phyloP scores from a whole-genome alignment of 1,140 invertebrate genomes.

The Hydropsyche tenuis region DNA sequence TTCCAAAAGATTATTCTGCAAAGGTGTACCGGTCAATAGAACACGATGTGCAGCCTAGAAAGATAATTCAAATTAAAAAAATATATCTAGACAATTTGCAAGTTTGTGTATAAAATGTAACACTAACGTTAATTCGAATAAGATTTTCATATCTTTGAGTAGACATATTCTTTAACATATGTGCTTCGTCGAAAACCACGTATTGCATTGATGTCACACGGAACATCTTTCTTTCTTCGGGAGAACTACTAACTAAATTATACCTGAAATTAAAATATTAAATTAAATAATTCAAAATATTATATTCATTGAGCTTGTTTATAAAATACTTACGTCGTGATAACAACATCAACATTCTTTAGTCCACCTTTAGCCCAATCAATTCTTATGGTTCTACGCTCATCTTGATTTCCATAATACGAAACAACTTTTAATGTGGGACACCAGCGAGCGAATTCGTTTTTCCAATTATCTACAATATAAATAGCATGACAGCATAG shows the following conservation, averaged over 20 bases:
- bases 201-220: conserved; percentile 88
- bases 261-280: conserved; percentile 51
- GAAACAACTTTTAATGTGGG: conserved; percentile 79
- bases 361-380: conserved; percentile 78
- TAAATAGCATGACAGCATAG: too few species aligned
- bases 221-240: conserved; percentile 91
- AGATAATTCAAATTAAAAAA: conserved; percentile 1
- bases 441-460: conserved; percentile 86
- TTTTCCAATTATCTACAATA: conserved; percentile 82
- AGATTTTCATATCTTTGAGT: conserved; percentile 89
- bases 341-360: conserved; percentile 80
- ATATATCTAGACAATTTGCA: too few species aligned
- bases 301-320: too few species aligned
- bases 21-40: conserved; percentile 88
- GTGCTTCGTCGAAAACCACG: conserved; percentile 95
- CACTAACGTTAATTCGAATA: conserved; percentile 80
- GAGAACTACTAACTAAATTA: conserved; percentile 71
- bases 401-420: conserved; percentile 89
- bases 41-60: conserved; percentile 80
- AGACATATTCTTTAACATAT: conserved; percentile 98
- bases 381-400: conserved; percentile 77
- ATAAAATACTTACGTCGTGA: conserved; percentile 76
- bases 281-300: neutral
- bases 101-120: neutral
- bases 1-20: conserved; percentile 96